phyloP scores from a whole-genome alignment of 2,888 invertebrate species.

The Campopleginae sp. region DNA sequence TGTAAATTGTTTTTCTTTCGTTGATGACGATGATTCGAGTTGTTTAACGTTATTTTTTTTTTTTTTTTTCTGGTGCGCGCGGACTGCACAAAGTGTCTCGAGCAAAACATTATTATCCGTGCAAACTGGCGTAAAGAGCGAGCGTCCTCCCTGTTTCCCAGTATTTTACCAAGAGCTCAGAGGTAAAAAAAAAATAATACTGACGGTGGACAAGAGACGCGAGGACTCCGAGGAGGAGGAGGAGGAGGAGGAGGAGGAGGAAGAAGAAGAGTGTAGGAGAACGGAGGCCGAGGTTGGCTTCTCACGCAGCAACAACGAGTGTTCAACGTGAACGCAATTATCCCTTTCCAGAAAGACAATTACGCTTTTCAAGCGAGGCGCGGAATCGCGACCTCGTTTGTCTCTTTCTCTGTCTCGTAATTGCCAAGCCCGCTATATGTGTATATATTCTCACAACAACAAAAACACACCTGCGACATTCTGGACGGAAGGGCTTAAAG shows the following conservation, averaged over 20 bases:
- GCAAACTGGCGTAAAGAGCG: slow-evolving; percentile 42
- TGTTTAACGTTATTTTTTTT: neutral
- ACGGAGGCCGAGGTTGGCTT: slow-evolving; percentile 66
- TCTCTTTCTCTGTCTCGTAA: slow-evolving; percentile 45
- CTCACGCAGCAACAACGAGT: slow-evolving; percentile 65
- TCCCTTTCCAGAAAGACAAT: slow-evolving; percentile 80
- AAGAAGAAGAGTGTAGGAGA: slow-evolving; percentile 56
- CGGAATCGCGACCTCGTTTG: slow-evolving; percentile 70
- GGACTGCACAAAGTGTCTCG: slow-evolving; percentile 40
- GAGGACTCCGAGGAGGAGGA: slow-evolving; percentile 23
- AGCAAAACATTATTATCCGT: slow-evolving; percentile 43
- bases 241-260: slow-evolving; percentile 40
- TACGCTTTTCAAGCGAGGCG: slow-evolving; percentile 74
- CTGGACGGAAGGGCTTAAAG: slow-evolving; percentile 43
- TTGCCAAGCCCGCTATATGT: neutral
- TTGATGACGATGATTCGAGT: neutral
- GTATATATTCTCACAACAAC: slow-evolving; percentile 19
- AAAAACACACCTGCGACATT: slow-evolving; percentile 54
- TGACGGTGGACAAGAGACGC: slow-evolving; percentile 40
- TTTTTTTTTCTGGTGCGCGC: neutral
- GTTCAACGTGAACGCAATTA: slow-evolving; percentile 73
- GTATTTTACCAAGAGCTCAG: slow-evolving; percentile 45
- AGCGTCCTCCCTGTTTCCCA: slow-evolving; percentile 33
- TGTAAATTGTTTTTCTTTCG: neutral
- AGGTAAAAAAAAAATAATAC: slow-evolving; percentile 44